These are phyloP conservation scores for Micromys minutus DNA, from an alignment of 2,113 vertebrate species.

Conservation along the genomic window DNA sequence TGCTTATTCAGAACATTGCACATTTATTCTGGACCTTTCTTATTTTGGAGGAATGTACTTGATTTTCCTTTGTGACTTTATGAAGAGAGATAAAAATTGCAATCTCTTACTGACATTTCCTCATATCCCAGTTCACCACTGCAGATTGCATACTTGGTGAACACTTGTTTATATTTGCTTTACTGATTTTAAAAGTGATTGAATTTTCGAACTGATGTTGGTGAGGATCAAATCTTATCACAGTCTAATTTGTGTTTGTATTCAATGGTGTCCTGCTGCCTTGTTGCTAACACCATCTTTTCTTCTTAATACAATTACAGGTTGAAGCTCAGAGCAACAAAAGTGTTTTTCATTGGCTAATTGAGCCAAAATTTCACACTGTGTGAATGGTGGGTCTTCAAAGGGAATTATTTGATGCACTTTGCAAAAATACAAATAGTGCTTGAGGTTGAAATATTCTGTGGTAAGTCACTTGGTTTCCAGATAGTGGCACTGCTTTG, in stretches of 20 bases:
- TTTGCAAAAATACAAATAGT: background rate
- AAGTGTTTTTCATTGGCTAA: slow-evolving; percentile 51
- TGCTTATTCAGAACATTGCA: slow-evolving; percentile 5
- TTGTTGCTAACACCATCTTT: slow-evolving; percentile 7
- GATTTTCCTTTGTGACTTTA: slow-evolving; percentile 78
- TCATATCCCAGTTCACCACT: slow-evolving; percentile 76
- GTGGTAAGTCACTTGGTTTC: background rate
- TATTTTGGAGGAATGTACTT: slow-evolving; percentile 67
- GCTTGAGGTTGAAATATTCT: background rate
- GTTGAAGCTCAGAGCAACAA: slow-evolving; percentile 62
- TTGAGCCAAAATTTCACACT: slow-evolving; percentile 65
- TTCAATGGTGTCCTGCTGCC: background rate
- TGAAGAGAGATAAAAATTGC: slow-evolving; percentile 75
- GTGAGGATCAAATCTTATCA: slow-evolving; percentile 73
- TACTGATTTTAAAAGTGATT: slow-evolving; percentile 71
- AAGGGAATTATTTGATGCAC: slow-evolving; percentile 53
- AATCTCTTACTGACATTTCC: slow-evolving; percentile 78
- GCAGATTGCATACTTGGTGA: slow-evolving; percentile 79
- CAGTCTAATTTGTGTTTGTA: slow-evolving; percentile 49
- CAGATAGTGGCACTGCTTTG: background rate
- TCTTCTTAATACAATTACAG: slow-evolving; percentile 52
- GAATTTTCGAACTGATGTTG: slow-evolving; percentile 74
- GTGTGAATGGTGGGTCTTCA: slow-evolving; percentile 53
- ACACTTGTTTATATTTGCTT: slow-evolving; percentile 75
- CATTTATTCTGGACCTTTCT: slow-evolving; percentile 72